Conservation (phyloP, 1,140 invertebrate genomes). For the Drosophila leontia region DNA sequence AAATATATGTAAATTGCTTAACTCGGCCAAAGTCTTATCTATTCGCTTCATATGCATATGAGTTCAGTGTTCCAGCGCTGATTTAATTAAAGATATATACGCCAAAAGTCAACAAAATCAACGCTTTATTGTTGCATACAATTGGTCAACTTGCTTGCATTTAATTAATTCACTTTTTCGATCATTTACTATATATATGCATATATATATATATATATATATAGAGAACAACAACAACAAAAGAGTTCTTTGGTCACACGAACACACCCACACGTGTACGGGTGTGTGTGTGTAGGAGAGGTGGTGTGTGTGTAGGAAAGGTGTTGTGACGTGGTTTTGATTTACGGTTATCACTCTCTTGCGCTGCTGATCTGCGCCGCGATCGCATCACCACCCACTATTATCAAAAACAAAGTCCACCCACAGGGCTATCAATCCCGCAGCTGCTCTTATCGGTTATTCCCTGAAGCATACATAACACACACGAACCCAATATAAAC, state of each 20-base stretch:
- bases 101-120: not conserved
- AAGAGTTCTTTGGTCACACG: constrained; percentile 32
- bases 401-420: constrained; percentile 42
- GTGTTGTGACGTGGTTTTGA: constrained; percentile 32
- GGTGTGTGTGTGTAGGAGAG: not conserved
- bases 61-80: not conserved
- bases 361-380: not conserved
- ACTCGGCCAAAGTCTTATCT: constrained; percentile 8
- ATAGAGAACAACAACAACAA: constrained; percentile 20
- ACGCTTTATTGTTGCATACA: constrained; percentile 11
- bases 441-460: constrained; percentile 39
- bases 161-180: constrained; percentile 31
- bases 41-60: not conserved
- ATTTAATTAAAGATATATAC: constrained; percentile 10
- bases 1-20: constrained; percentile 12
- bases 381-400: constrained; percentile 36
- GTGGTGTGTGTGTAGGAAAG: not conserved
- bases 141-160: constrained; percentile 17
- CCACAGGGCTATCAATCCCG: constrained; percentile 15
- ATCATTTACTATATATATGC: constrained; percentile 1
- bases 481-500: not conserved
- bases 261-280: constrained; percentile 2
- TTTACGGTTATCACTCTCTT: constrained; percentile 31
- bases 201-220: no score
- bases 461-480: constrained; percentile 3